Conservation (phyloP, 2,888 invertebrate genomes). For the Lasioglossum vierecki region DNA sequence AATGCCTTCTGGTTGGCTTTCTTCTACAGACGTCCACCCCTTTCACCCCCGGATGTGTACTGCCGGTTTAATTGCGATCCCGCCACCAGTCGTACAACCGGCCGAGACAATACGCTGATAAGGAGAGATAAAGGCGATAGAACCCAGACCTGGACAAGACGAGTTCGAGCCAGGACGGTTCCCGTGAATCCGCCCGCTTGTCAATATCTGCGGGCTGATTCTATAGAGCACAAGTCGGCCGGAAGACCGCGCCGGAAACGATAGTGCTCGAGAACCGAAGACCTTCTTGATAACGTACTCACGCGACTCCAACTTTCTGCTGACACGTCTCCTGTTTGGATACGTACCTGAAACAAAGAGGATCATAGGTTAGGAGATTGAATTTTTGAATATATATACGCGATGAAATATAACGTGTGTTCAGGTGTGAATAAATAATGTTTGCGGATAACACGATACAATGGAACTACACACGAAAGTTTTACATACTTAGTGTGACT, state of each 20-base stretch:
- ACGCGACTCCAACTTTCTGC: constrained; percentile 19
- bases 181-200: constrained; percentile 1
- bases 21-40: constrained; percentile 44
- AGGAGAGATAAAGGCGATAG: constrained; percentile 32
- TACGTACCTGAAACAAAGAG: constrained; percentile 65
- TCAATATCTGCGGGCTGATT: constrained; percentile 18
- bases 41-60: constrained; percentile 40
- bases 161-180: neutral
- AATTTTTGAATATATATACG: too few species aligned
- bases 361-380: too few species aligned
- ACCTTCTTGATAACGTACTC: constrained; percentile 46
- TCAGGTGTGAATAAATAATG: too few species aligned
- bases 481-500: too few species aligned
- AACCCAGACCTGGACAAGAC: constrained; percentile 16
- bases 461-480: too few species aligned
- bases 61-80: constrained; percentile 49
- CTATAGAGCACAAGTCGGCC: constrained; percentile 12
- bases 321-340: neutral
- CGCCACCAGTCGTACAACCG: constrained; percentile 10
- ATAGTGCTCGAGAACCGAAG: neutral
- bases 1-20: constrained; percentile 46
- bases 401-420: too few species aligned
- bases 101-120: constrained; percentile 55
- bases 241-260: constrained; percentile 22
- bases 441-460: too few species aligned